Evolutionary conservation across 2,888 invertebrate genomes (phyloP), one percentile per base, ranked within the genome.

Genomic region (Tetheella fluctuosa): DNA sequence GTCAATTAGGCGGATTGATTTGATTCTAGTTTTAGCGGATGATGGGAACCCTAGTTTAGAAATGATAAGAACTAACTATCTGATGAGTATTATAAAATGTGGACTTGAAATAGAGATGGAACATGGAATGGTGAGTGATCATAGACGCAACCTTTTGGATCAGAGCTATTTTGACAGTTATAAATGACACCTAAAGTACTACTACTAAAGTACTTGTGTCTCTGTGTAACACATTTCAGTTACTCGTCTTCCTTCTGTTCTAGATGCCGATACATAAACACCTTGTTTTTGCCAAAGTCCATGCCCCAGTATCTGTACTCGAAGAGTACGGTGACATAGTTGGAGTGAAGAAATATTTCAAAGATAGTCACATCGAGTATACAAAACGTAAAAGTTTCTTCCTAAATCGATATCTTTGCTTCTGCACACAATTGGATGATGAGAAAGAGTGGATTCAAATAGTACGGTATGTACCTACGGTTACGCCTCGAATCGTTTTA

Each of bases 271-370:
- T 28, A 6, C 54, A 60, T 25, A 25, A 37, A 25, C n/a, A 60
- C 3, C 23, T 60, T 15, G 25, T 61, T 8, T 64, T 64, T 53
- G 58, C 62, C 3, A 64, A 64, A 56, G 55, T 64, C 15, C 64
- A 64, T 48, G 61, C 61, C 13, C 64, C 64, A n/a, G 58, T 58
- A 48, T 12, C 17, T 10, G 55, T 64, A 13, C 39, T 61, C 1
- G 58, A 59, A 23, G 59, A 61, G 52, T 64, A 61, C 37, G 55
- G 52, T 20, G 57, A 64, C 13, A 52, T 58, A 20, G 48, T 61
- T 12, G 59, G 56, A n/a, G 34, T 59, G 7, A 59, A 59, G 52
- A 59, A 61, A 53, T 59, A 61, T 55, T 64, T 64, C 17, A 64
- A 58, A 56, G 58, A 64, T 3, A 54, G 23, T 20, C 64, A 62